Evolutionary conservation across 2,797 vertebrate species (phyloP).

Genomic region (Sebastes vulpes): DNA sequence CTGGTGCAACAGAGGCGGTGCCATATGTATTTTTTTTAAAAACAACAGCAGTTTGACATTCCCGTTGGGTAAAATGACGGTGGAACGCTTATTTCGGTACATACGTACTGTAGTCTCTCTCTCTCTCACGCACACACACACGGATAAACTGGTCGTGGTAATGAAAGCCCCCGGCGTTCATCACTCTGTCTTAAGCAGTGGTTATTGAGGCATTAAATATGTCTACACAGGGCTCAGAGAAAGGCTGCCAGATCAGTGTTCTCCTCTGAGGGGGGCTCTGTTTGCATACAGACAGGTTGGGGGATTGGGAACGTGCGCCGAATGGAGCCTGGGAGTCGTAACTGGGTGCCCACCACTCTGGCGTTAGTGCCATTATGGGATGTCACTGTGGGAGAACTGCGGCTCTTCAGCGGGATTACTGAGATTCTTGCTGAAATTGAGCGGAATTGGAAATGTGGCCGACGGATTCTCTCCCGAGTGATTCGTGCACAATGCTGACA

Average conservation of each 20-base stretch:
- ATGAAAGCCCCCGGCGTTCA: constrained; percentile 81
- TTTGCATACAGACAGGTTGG: constrained; percentile 86
- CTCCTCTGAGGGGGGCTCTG: constrained; percentile 77
- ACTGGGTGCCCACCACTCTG: constrained; percentile 82
- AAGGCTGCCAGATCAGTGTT: constrained; percentile 82
- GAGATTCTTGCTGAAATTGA: constrained; percentile 84
- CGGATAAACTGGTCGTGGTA: constrained; percentile 66
- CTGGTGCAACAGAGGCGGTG: constrained; percentile 3
- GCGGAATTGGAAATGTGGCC: constrained; percentile 81
- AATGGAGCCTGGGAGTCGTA: constrained; percentile 79
- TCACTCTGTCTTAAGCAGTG: constrained; percentile 82
- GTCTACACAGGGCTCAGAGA: constrained; percentile 83
- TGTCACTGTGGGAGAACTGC: constrained; percentile 84
- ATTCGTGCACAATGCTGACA: constrained; percentile 29
- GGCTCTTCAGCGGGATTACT: constrained; percentile 85
- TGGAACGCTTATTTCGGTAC: constrained; percentile 54
- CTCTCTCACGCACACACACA: constrained; percentile 7
- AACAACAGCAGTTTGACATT: constrained; percentile 64
- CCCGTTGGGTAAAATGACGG: constrained; percentile 45
- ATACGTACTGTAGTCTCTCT: constrained; percentile 31
- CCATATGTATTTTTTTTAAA: constrained; percentile 19
- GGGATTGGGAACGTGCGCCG: constrained; percentile 76
- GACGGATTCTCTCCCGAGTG: constrained; percentile 69
- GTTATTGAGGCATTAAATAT: constrained; percentile 87
- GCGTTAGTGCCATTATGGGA: constrained; percentile 86